Evolutionary conservation across 1,140 invertebrate species (phyloP), one percentile per base, ranked within the genome.

Genomic region (Cyclina sinensis): DNA sequence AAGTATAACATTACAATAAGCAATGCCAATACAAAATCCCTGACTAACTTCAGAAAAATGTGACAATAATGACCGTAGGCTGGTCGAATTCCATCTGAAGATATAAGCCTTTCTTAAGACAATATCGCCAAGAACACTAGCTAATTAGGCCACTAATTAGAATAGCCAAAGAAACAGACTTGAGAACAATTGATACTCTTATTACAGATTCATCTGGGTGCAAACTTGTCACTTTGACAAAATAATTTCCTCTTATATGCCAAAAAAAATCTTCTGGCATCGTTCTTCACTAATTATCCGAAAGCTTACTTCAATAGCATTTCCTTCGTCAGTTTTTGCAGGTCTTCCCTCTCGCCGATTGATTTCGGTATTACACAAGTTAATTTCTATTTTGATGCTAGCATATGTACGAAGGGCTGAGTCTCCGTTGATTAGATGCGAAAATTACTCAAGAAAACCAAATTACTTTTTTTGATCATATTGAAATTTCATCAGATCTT

Each of bases 171-270:
- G 59, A 84, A 84, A 84, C 65, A 62, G 65, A 73, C 81, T 73
- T 48, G 46, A 84, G 81, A 68, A 84, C 81, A 70, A 51, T 73
- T 84, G 81, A 84, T 84, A 84, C 57, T 70, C 59, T 84, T 84
- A 84, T 46, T 70, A 48, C 62, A 9, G 81, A 84, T 84, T 84
- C 81, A 84, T 84, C 73, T 73, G 81, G 81, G 81, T 84, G 73
- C 70, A 84, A 65, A 84, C 81, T 84, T 84, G 81, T 84, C 81
- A 84, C 59, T 70, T 84, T 84, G 81, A 84, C 81, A 84, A 84
- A 84, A 84, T 84, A 73, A 84, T 84, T 84, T 84, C 81, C 81
- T 84, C 81, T 84, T 48, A 68, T 62, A 65, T 37, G 37, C 81
- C 81, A 84, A 48, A 80, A 79, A 84, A 84, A 84, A 68, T 83